Evolutionary conservation across 1,140 invertebrate genomes (phyloP).

Genomic region (Argopecten irradians): DNA sequence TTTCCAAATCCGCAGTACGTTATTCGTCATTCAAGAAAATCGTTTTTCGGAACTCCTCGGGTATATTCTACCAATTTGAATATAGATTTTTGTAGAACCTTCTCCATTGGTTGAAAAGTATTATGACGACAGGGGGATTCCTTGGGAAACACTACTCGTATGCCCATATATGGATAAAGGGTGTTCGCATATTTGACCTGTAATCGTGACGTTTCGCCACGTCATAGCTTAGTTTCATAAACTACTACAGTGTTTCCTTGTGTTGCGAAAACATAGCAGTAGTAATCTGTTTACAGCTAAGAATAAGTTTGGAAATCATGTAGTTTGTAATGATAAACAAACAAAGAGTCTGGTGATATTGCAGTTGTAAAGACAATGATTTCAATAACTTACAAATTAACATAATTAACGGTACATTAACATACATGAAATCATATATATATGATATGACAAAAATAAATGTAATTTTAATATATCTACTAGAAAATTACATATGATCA

Average conservation of each 20-base stretch:
- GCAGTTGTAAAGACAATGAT: too few species aligned
- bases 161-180: background rate
- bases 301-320: too few species aligned
- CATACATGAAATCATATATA: too few species aligned
- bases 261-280: background rate
- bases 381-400: too few species aligned
- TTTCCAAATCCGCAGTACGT: background rate
- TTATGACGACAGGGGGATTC: constrained; percentile 14
- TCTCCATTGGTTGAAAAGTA: constrained; percentile 6
- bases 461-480: too few species aligned
- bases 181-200: background rate
- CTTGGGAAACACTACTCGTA: background rate
- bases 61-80: background rate
- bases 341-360: too few species aligned
- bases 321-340: too few species aligned
- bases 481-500: too few species aligned
- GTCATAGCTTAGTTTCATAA: background rate
- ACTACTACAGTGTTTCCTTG: background rate
- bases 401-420: too few species aligned
- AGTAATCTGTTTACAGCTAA: background rate
- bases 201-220: background rate
- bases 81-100: background rate
- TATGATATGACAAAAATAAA: too few species aligned
- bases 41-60: background rate
- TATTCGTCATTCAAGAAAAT: background rate